These are phyloP conservation scores for Molothrus aeneus DNA, from an alignment of 2,797 vertebrate species.

Conservation along the genomic window DNA sequence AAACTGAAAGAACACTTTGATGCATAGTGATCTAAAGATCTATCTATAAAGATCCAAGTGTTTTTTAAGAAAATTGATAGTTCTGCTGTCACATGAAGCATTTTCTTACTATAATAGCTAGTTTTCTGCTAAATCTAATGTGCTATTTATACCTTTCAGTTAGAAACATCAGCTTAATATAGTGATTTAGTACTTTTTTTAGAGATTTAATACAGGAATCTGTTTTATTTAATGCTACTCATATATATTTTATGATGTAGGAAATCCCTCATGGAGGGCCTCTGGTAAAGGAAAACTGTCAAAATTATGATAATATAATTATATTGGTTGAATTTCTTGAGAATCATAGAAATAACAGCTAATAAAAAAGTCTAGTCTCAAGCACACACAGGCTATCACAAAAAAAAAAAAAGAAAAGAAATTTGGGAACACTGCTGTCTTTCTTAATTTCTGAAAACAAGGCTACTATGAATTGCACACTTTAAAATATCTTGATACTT, in stretches of 20 bases:
- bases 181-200: not conserved
- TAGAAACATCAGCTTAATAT: not conserved
- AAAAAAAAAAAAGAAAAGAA: not conserved
- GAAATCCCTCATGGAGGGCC: not conserved
- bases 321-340: fast-evolving
- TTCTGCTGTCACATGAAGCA: not conserved
- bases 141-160: not conserved
- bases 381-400: fast-evolving
- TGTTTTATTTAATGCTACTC: not conserved
- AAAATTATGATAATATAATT: not conserved
- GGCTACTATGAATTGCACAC: not conserved
- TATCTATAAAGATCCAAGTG: not conserved
- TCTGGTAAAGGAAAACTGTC: not conserved
- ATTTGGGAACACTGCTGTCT: not conserved
- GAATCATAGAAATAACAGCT: not conserved
- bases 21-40: not conserved
- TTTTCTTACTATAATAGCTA: not conserved
- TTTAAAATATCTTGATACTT: not conserved
- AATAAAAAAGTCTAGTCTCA: not conserved
- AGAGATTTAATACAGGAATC: not conserved
- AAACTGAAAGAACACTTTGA: not conserved
- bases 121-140: not conserved
- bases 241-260: not conserved
- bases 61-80: not conserved
- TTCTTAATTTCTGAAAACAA: not conserved